Evolutionary conservation across 2,888 invertebrate genomes (phyloP).

Genomic region (Trachelus stipa): DNA sequence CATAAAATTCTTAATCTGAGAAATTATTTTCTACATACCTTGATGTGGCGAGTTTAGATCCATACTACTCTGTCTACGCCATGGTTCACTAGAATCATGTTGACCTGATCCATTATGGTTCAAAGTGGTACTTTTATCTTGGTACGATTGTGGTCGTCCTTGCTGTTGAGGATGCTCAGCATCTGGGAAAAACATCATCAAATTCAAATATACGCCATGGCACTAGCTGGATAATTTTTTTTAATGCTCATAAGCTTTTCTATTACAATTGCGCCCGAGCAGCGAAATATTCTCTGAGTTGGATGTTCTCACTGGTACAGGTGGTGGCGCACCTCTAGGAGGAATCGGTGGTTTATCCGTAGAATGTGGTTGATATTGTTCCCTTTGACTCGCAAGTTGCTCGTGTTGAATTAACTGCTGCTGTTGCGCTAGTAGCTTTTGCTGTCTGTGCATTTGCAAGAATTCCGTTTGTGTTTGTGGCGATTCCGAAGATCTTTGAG

Average conservation of each 20-base stretch:
- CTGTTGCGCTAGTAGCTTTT: constrained; percentile 60
- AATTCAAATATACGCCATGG: constrained; percentile 12
- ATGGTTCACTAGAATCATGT: constrained; percentile 52
- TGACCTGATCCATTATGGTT: constrained; percentile 63
- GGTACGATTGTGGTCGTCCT: constrained; percentile 59
- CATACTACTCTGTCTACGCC: constrained; percentile 56
- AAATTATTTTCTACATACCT: neutral
- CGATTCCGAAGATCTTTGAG: constrained; percentile 40
- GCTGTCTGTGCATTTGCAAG: constrained; percentile 67
- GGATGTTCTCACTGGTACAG: constrained; percentile 68
- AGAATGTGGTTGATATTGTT: constrained; percentile 46
- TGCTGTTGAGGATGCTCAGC: constrained; percentile 50
- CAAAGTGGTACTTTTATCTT: constrained; percentile 51
- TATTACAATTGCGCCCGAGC: constrained; percentile 56
- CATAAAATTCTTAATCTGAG: neutral
- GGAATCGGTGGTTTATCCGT: constrained; percentile 72
- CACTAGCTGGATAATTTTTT: neutral
- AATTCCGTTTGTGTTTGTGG: constrained; percentile 70
- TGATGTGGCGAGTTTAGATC: constrained; percentile 49
- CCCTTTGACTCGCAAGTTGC: constrained; percentile 44
- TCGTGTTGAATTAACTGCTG: constrained; percentile 59
- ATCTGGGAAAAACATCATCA: constrained; percentile 38
- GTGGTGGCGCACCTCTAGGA: constrained; percentile 72
- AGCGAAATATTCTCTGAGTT: constrained; percentile 61
- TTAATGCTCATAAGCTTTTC: neutral